Evolutionary conservation across 2,113 vertebrate species (phyloP).

Genomic region (Abramis brama): DNA sequence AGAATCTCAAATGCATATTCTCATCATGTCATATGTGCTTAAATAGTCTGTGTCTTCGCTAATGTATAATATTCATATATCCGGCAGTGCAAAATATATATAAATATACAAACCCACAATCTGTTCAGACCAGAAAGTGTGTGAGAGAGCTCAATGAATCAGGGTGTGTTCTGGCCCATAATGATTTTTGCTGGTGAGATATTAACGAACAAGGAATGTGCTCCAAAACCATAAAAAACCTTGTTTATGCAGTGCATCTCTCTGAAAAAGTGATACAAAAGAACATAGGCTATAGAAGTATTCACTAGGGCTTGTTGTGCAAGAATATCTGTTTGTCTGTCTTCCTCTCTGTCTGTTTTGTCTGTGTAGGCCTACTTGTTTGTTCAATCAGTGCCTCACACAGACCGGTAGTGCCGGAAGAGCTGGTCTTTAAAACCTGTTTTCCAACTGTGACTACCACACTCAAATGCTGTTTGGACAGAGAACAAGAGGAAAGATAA

Average conservation of each 20-base stretch:
- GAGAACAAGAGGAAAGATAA: neutral
- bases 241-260: neutral
- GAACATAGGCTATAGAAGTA: neutral
- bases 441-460: conserved; percentile 22
- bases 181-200: conserved; percentile 35
- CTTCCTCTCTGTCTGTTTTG: conserved; percentile 19
- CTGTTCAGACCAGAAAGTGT: neutral
- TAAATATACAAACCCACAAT: neutral
- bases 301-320: neutral
- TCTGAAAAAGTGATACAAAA: neutral
- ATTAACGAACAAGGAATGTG: conserved; percentile 50
- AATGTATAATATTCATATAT: neutral
- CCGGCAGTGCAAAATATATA: neutral
- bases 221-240: neutral
- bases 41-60: neutral
- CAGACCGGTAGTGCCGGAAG: conserved; percentile 51
- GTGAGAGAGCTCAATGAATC: neutral
- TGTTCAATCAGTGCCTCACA: conserved; percentile 51
- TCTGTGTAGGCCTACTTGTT: conserved; percentile 32
- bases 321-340: neutral
- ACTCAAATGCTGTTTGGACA: conserved; percentile 20
- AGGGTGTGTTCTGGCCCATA: conserved; percentile 25
- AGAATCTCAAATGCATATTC: neutral
- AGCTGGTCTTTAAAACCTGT: conserved; percentile 52
- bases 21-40: neutral